Percentiles rank a stretch among this genome's conserved stretches.
phyloP scores from a whole-genome alignment of 2,888 invertebrate genomes.

The Dasysyrphus tricinctus region DNA sequence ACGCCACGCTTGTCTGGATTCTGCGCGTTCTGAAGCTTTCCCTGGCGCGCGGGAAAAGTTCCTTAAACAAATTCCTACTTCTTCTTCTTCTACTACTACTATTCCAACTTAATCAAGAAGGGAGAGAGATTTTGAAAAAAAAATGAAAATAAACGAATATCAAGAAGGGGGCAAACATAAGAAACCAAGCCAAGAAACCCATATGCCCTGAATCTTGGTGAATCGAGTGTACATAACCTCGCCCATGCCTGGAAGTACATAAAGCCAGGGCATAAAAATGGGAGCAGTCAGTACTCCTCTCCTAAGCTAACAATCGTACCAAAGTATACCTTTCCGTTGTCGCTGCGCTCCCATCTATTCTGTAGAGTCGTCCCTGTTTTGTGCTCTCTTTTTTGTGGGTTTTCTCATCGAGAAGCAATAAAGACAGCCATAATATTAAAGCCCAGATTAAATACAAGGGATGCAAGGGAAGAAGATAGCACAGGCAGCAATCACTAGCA shows the following conservation, averaged over 20 bases:
- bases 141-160: slow-evolving; percentile 2
- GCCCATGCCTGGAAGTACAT: slow-evolving; percentile 70
- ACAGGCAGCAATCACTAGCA: slow-evolving; percentile 40
- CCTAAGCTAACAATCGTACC: slow-evolving; percentile 38
- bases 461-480: slow-evolving; percentile 21
- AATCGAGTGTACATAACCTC: slow-evolving; percentile 71
- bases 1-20: slow-evolving; percentile 51
- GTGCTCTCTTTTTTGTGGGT: slow-evolving; percentile 58
- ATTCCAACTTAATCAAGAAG: background rate
- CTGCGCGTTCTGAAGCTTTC: slow-evolving; percentile 53
- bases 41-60: slow-evolving; percentile 69
- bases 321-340: slow-evolving; percentile 23
- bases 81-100: slow-evolving; percentile 40
- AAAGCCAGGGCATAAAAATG: slow-evolving; percentile 48
- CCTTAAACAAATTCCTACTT: slow-evolving; percentile 20
- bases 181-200: slow-evolving; percentile 71
- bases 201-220: slow-evolving; percentile 72
- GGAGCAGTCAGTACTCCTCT: slow-evolving; percentile 49
- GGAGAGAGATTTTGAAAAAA: background rate
- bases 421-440: slow-evolving; percentile 71
- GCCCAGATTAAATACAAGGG: slow-evolving; percentile 72
- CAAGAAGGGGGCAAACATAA: slow-evolving; percentile 35
- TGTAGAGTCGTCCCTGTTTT: slow-evolving; percentile 35
- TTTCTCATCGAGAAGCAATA: slow-evolving; percentile 65
- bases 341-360: slow-evolving; percentile 58